Evolutionary conservation across 2,888 invertebrate genomes (phyloP).

Genomic region (Ceriagrion tenellum): DNA sequence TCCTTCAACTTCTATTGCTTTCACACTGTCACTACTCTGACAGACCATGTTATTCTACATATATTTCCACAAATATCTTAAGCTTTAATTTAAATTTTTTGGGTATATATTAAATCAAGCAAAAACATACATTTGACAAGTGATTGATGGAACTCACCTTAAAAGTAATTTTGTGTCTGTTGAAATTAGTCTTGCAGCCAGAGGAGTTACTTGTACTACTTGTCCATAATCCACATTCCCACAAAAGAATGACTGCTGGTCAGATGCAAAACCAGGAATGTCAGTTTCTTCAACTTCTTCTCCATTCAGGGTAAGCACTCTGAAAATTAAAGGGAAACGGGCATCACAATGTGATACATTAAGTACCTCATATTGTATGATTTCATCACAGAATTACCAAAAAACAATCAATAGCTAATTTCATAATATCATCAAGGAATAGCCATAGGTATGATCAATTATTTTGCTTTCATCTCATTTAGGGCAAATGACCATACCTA

Average conservation of each 20-base stretch:
- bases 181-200: conserved; percentile 86
- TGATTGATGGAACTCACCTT: conserved; percentile 73
- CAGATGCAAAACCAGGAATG: conserved; percentile 93
- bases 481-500: no score
- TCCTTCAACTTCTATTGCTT: no score
- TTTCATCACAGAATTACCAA: neutral
- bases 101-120: no score
- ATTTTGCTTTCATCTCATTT: no score
- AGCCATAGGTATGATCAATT: no score
- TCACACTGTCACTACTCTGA: no score
- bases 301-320: conserved; percentile 92
- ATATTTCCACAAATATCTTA: no score
- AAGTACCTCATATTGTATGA: neutral
- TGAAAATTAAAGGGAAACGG: conserved; percentile 74
- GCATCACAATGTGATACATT: neutral
- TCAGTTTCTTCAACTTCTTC: conserved; percentile 99
- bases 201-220: conserved; percentile 88
- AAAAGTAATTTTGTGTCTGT: conserved; percentile 83
- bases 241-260: conserved; percentile 96
- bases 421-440: no score
- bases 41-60: no score
- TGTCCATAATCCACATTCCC: conserved; percentile 93
- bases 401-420: neutral
- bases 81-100: no score
- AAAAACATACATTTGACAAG: neutral